phyloP scores from a whole-genome alignment of 2,113 vertebrate species.

The Bubo blakistoni region DNA sequence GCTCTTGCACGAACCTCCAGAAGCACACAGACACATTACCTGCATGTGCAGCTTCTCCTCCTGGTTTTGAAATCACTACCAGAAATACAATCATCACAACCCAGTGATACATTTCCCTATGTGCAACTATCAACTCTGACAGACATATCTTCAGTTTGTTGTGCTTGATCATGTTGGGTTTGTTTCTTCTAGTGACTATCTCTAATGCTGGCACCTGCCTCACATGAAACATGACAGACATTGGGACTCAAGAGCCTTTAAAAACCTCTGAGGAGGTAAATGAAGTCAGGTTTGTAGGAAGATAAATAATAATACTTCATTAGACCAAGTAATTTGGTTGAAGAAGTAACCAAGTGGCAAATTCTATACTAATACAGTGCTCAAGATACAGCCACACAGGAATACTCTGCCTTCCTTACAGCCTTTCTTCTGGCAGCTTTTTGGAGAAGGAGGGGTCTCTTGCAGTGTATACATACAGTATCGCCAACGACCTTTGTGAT shows the following conservation, averaged over 20 bases:
- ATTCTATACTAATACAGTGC: background rate
- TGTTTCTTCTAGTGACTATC: background rate
- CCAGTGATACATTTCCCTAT: background rate
- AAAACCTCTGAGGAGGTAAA: background rate
- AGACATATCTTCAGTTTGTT: background rate
- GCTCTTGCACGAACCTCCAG: background rate
- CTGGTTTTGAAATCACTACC: background rate
- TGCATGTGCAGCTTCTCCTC: background rate
- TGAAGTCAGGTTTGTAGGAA: background rate
- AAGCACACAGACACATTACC: background rate
- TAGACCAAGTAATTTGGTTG: background rate
- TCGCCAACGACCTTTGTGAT: background rate
- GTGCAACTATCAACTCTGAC: background rate
- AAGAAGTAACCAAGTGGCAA: background rate
- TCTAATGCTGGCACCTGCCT: background rate
- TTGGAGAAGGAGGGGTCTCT: background rate
- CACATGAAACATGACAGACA: background rate
- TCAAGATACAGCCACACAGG: background rate
- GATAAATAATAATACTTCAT: background rate
- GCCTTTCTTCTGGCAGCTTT: background rate
- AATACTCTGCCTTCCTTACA: background rate
- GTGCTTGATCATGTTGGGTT: background rate
- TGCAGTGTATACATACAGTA: background rate
- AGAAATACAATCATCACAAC: background rate
- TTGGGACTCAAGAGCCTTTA: background rate